Evolutionary conservation across 1,140 invertebrate genomes (phyloP).

Genomic region (Coptotermes formosanus): DNA sequence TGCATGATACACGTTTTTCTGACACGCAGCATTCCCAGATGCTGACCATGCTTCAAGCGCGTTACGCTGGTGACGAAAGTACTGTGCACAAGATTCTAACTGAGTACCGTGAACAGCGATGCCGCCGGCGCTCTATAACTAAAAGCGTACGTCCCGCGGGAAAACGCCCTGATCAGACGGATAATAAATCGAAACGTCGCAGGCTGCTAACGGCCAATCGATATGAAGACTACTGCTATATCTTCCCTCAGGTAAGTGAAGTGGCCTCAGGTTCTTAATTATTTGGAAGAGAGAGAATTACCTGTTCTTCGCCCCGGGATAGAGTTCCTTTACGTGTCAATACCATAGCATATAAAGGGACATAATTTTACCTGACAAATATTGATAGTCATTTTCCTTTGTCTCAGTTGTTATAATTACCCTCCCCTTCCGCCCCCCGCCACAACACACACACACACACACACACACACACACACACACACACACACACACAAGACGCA

Average conservation of each 20-base stretch:
- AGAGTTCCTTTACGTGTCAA: no score
- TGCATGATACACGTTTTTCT: not conserved
- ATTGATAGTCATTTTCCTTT: no score
- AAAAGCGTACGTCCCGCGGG: not conserved
- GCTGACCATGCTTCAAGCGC: slow-evolving; percentile 26
- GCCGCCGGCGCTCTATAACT: not conserved
- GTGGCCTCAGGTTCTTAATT: no score
- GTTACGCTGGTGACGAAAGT: slow-evolving; percentile 17
- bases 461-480: no score
- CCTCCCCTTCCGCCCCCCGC: no score
- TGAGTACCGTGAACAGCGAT: slow-evolving; percentile 21
- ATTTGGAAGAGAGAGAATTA: no score
- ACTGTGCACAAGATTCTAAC: slow-evolving; percentile 20
- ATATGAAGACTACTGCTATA: not conserved
- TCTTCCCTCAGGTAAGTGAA: not conserved
- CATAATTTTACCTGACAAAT: no score
- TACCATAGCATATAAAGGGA: no score
- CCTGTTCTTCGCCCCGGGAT: no score
- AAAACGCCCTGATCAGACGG: not conserved
- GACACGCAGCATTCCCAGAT: slow-evolving; percentile 25
- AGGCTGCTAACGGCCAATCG: not conserved
- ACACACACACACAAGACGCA: no score
- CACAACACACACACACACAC: no score
- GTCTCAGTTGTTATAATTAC: no score
- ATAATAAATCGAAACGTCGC: not conserved